These are phyloP conservation scores for Calameuta filiformis DNA, from an alignment of 2,888 invertebrate species.

Conservation along the genomic window DNA sequence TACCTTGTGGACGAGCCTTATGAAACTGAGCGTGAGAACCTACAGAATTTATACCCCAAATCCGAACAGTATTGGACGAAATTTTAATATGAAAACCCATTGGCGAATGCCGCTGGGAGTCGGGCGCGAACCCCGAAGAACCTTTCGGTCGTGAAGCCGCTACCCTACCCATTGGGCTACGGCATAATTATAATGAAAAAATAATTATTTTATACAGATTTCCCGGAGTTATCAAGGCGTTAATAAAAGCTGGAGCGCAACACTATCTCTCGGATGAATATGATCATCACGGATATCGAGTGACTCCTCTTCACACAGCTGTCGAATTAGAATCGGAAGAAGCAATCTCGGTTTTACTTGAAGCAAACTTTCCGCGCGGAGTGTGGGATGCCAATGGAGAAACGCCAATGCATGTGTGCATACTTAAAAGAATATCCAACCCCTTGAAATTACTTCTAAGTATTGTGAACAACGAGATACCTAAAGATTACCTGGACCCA, in stretches of 20 bases:
- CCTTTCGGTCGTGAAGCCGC: too few relatives aligned
- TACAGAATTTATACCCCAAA: too few relatives aligned
- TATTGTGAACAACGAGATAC: constrained; percentile 19
- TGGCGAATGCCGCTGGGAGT: too few relatives aligned
- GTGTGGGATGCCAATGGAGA: constrained; percentile 66
- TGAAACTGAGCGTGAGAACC: too few relatives aligned
- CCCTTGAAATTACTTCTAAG: constrained; percentile 63
- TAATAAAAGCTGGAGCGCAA: constrained; percentile 20
- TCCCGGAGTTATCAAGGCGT: constrained; percentile 8
- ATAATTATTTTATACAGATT: constrained; percentile 8
- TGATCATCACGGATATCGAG: constrained; percentile 23
- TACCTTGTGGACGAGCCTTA: too few relatives aligned
- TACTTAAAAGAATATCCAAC: constrained; percentile 65
- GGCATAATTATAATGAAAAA: too few relatives aligned
- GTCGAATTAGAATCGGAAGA: constrained; percentile 66
- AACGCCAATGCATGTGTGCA: constrained; percentile 69
- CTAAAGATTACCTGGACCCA: constrained; percentile 55
- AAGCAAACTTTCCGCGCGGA: constrained; percentile 64
- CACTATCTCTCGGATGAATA: constrained; percentile 13
- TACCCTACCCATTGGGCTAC: too few relatives aligned
- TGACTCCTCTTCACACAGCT: constrained; percentile 70
- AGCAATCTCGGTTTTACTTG: constrained; percentile 65
- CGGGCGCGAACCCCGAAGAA: too few relatives aligned
- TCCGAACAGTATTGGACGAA: too few relatives aligned
- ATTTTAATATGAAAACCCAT: too few relatives aligned